Conservation (phyloP, 2,797 vertebrate species). For the Tangara arthus region DNA sequence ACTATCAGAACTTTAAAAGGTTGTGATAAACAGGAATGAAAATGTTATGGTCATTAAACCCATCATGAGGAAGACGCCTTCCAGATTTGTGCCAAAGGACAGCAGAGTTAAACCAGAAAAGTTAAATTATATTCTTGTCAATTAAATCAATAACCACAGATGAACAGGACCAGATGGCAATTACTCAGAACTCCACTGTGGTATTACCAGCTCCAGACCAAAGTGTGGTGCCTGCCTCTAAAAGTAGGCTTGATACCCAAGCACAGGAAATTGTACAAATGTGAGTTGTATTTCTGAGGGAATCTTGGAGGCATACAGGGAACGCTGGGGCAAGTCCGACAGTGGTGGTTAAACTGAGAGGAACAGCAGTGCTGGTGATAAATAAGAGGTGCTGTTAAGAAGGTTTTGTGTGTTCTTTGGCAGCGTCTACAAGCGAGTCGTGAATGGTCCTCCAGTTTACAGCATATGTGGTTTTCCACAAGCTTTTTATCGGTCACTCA, state of each 20-base stretch:
- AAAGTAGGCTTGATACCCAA: background rate
- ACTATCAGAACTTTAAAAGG: background rate
- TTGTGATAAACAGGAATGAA: background rate
- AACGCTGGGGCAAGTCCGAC: background rate
- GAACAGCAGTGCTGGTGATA: background rate
- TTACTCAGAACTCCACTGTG: background rate
- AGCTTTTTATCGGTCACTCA: background rate
- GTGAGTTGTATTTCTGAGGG: background rate
- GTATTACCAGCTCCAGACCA: background rate
- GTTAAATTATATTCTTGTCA: background rate
- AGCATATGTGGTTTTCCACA: accelerated
- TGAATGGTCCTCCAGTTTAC: background rate
- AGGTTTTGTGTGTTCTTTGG: background rate
- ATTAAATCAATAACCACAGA: background rate
- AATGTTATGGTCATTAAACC: background rate
- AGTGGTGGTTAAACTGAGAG: background rate
- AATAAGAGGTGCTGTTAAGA: background rate
- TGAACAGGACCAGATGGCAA: background rate
- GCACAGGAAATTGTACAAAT: background rate
- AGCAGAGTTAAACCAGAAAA: background rate
- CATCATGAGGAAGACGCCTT: background rate
- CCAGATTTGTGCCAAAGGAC: background rate
- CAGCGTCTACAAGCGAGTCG: background rate
- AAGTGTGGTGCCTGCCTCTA: background rate
- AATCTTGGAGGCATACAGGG: background rate